Evolutionary conservation across 2,113 vertebrate species (phyloP), one percentile per base, ranked within the genome.

Genomic region (Cochlearius cochlearius): DNA sequence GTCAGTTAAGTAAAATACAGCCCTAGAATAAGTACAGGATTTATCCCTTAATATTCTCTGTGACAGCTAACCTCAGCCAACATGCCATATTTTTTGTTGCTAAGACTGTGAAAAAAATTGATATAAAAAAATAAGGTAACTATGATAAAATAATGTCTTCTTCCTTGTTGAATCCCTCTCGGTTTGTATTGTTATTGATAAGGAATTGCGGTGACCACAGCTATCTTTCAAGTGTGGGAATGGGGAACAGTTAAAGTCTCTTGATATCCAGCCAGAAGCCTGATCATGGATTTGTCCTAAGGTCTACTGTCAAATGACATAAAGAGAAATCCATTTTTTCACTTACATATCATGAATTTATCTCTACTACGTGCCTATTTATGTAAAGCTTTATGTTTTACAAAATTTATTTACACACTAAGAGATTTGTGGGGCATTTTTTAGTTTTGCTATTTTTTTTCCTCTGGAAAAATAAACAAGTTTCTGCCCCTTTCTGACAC

Each of bases 181-280:
- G 38, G 34, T 4, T n/a, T 45, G 2, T 67, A 11, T 41, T 62
- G 7, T 78, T 92, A 32, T 34, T 67, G 39, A 69, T 43, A 74
- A 45, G 27, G 11, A 49, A 15, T n/a, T 50, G 75, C 0, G 0
- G 27, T 69, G 47, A 56, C 12, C 22, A n/a, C 14, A 58, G 18
- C 12, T 66, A 11, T 71, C n/a, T 12, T 30, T 5, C 64, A 52
- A 9, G 2, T 76, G 32, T 62, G 30, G 21, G 17, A 91, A 53
- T 25, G 11, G 7, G 15, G 3, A 67, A 47, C n/a, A 53, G 32
- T 59, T 71, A 66, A 74, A 8, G 3, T 59, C 27, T 78, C 11
- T 67, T 82, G 16, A 27, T 58, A 85, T 26, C n/a, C 20, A 86
- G 5, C 26, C 72, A 85, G 64, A 75, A 77, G 10, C 5, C 30